Evolutionary conservation across 2,797 vertebrate species (phyloP).

Genomic region (Tadarida brasiliensis): DNA sequence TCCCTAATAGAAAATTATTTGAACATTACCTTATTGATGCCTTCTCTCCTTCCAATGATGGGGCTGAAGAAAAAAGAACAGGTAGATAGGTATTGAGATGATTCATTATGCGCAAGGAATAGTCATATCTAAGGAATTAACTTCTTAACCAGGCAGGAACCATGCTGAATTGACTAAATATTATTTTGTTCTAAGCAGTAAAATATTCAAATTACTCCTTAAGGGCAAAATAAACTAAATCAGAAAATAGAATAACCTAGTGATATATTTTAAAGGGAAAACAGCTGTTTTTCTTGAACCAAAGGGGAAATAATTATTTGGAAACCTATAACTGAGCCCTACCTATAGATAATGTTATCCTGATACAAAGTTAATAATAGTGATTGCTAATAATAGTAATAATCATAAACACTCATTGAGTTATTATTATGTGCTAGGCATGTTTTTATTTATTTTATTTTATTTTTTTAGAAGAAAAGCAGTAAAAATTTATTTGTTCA

Average conservation of each 20-base stretch:
- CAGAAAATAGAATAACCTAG: constrained; percentile 68
- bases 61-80: neutral
- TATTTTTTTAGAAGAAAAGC: neutral
- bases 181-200: neutral
- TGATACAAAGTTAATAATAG: constrained; percentile 43
- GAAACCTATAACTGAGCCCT: constrained; percentile 54
- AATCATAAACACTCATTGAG: neutral
- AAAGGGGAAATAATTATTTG: constrained; percentile 62
- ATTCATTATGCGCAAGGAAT: neutral
- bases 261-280: constrained; percentile 71
- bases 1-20: neutral
- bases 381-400: neutral
- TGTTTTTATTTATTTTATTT: too few species aligned
- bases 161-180: constrained; percentile 54
- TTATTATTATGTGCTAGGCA: neutral
- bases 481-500: neutral
- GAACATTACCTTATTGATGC: neutral
- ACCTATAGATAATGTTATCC: neutral
- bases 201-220: constrained; percentile 59
- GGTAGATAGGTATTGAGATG: neutral
- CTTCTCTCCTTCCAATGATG: neutral
- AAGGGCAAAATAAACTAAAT: constrained; percentile 72
- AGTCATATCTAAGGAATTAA: constrained; percentile 3
- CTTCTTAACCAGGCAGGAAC: neutral
- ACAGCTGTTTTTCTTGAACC: constrained; percentile 70